A percentile compares a stretch with the other conserved stretches of the same genome.
phyloP scores from a whole-genome alignment of 2,888 invertebrate genomes.

The Monochamus alternatus region DNA sequence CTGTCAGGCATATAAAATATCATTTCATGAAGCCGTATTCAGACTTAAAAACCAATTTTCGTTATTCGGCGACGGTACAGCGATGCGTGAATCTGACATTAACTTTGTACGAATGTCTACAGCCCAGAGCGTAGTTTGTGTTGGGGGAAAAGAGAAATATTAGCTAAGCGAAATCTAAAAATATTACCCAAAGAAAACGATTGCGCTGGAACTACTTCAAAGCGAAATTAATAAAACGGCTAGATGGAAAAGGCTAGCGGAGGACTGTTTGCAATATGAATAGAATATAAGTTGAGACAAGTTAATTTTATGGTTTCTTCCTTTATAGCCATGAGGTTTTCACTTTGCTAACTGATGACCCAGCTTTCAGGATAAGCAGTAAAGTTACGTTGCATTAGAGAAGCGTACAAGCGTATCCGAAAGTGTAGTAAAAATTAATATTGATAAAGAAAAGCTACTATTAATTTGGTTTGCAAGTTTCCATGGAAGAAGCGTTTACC shows the following conservation, averaged over 20 bases:
- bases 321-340: background rate
- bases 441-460: too few species aligned
- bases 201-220: conserved; percentile 4
- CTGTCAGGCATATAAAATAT: background rate
- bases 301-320: background rate
- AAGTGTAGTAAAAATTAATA: too few species aligned
- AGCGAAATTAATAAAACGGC: conserved; percentile 15
- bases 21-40: background rate
- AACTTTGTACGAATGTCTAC: conserved; percentile 9
- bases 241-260: background rate
- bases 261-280: background rate
- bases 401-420: too few species aligned
- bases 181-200: conserved; percentile 5
- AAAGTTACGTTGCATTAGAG: too few species aligned
- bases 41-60: conserved; percentile 4
- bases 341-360: too few species aligned
- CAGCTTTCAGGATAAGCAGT: background rate
- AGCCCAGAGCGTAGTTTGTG: conserved; percentile 21
- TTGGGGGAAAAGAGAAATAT: conserved; percentile 19
- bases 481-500: too few species aligned
- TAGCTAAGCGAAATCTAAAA: conserved; percentile 9
- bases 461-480: too few species aligned
- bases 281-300: background rate
- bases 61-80: background rate
- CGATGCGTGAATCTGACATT: conserved; percentile 12